Evolutionary conservation across 2,797 vertebrate species (phyloP), one percentile per base, ranked within the genome.

Genomic region (Phylloscopus collybita): DNA sequence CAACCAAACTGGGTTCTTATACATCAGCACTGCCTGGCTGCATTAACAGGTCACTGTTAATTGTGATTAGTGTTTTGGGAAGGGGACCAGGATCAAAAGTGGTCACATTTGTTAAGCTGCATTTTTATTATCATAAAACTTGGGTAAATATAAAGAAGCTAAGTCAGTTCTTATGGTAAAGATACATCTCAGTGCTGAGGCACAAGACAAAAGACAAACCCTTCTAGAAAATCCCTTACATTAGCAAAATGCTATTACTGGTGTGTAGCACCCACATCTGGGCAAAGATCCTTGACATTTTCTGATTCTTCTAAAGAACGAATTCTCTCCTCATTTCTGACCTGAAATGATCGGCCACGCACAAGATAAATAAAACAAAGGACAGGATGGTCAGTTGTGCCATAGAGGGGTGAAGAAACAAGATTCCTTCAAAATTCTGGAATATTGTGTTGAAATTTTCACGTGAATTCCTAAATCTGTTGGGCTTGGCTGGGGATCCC

Each of bases 161-260:
- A 88, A 84, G 92, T 87, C 91, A 95, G 86, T 88, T 93, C 57
- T 78, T 60, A n/a, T 42, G 30, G 67, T 81, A 61, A 84, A 84
- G 84, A 57, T 54, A 73, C 81, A 88, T 34, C 60, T 61, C 64
- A 38, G 80, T 80, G 80, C 71, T 54, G 56, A 92, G 94, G 60
- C 80, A 96, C 81, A 81, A 94, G 70, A 83, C 59, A 79, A 64
- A 75, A 95, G 7, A 87, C 54, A 92, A 50, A 73, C 54, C 62
- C 47, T 88, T 56, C 10, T 34, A 66, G 54, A 89, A 93, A 92
- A 95, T 60, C 40, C 80, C 45, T 86, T 93, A 93, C 75, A 91
- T 16, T 94, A 96, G 96, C 96, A 95, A 96, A 93, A 95, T 95
- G 96, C 96, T 96, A 96, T 95, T 96, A 97, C 96, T 79, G 88